These are phyloP conservation scores for Pherbina coryleti DNA, from an alignment of 2,888 invertebrate genomes.

Conservation along the genomic window DNA sequence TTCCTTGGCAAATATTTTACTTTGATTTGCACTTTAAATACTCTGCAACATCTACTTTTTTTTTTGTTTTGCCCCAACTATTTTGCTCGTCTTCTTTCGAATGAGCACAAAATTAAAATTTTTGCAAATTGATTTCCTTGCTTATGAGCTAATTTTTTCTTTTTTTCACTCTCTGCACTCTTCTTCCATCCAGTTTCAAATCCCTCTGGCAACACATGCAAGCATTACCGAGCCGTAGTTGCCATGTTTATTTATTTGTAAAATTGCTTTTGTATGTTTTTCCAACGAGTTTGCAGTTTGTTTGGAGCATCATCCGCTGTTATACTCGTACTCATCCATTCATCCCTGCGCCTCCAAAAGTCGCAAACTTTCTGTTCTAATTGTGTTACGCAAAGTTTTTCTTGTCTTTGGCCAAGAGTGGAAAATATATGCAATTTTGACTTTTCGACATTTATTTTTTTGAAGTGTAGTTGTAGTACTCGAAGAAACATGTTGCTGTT, in stretches of 20 bases:
- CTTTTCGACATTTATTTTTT: background rate
- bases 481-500: background rate
- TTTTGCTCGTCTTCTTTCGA: slow-evolving; percentile 5
- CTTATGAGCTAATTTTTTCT: background rate
- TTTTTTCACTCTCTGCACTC: background rate
- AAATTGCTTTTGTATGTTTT: background rate
- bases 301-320: background rate
- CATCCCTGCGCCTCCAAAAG: no score
- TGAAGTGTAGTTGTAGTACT: background rate
- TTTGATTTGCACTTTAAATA: slow-evolving; percentile 12
- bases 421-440: slow-evolving; percentile 10
- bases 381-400: slow-evolving; percentile 17
- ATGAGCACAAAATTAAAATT: slow-evolving; percentile 13
- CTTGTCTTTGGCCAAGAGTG: background rate
- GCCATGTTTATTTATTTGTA: no score
- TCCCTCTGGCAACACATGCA: background rate
- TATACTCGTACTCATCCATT: background rate
- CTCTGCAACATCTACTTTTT: slow-evolving; percentile 1
- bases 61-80: background rate
- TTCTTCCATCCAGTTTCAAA: background rate
- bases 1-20: background rate
- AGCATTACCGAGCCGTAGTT: background rate
- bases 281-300: slow-evolving; percentile 18
- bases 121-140: slow-evolving; percentile 29
- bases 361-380: slow-evolving; percentile 19